Evolutionary conservation across 2,888 invertebrate genomes (phyloP).

Genomic region (Notodonta ziczac): DNA sequence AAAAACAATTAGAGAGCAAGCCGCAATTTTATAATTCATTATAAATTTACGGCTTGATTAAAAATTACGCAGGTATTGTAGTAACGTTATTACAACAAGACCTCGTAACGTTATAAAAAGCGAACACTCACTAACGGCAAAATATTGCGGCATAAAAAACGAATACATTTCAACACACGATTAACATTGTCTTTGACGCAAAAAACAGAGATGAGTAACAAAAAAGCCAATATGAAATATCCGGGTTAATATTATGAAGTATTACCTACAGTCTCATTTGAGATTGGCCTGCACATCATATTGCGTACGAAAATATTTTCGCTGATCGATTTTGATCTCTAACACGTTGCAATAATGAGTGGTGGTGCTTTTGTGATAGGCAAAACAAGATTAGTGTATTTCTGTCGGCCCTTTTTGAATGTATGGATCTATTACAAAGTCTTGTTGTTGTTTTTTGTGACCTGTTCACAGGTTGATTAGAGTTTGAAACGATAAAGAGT

Average conservation of each 20-base stretch:
- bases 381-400: slow-evolving; percentile 28
- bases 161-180: slow-evolving; percentile 19
- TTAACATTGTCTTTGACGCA: slow-evolving; percentile 19
- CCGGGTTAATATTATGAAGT: slow-evolving; percentile 46
- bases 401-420: slow-evolving; percentile 66
- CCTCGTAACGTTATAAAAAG: slow-evolving; percentile 2
- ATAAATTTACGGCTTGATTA: not conserved
- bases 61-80: slow-evolving; percentile 1
- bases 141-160: not conserved
- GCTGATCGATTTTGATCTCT: slow-evolving; percentile 46
- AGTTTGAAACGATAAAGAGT: not conserved
- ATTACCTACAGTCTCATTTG: slow-evolving; percentile 38
- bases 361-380: slow-evolving; percentile 16
- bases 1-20: not conserved
- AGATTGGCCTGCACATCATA: slow-evolving; percentile 31
- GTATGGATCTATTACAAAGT: slow-evolving; percentile 75
- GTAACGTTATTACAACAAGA: slow-evolving; percentile 5
- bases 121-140: slow-evolving; percentile 2
- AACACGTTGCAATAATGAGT: slow-evolving; percentile 40
- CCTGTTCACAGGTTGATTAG: slow-evolving; percentile 52
- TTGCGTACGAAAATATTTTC: slow-evolving; percentile 7
- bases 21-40: slow-evolving; percentile 2
- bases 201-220: slow-evolving; percentile 20
- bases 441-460: slow-evolving; percentile 57
- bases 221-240: slow-evolving; percentile 53